Percentiles rank a stretch among this genome's conserved stretches.
These are phyloP conservation scores for Tenebrosternarchus preto DNA, from an alignment of 2,113 vertebrate genomes.

Conservation along the genomic window DNA sequence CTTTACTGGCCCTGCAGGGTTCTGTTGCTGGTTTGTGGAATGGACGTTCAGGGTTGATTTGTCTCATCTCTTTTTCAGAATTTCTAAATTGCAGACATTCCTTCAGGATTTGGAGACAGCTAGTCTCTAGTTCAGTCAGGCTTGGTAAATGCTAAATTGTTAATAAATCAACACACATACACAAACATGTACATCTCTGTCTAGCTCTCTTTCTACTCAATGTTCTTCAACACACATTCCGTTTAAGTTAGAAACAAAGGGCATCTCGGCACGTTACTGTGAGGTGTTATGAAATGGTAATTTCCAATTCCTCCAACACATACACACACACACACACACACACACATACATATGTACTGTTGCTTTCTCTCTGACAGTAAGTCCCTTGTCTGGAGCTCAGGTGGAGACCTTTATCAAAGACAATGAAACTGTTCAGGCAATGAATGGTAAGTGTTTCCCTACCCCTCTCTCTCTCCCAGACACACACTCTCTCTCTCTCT, in stretches of 20 bases:
- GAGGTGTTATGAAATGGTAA: background rate
- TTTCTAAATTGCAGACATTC: background rate
- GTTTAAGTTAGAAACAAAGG: background rate
- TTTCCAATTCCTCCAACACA: background rate
- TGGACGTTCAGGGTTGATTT: background rate
- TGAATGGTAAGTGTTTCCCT: slow-evolving; percentile 23
- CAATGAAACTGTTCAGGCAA: slow-evolving; percentile 45
- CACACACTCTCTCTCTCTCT: no score
- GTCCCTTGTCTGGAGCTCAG: slow-evolving; percentile 29
- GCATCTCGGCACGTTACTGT: background rate
- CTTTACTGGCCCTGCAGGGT: background rate
- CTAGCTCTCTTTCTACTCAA: background rate
- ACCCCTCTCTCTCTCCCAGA: background rate
- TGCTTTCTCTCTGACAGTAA: slow-evolving; percentile 1
- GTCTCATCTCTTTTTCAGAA: background rate
- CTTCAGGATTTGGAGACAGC: background rate
- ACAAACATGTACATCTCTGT: background rate
- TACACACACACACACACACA: slow-evolving; percentile 19
- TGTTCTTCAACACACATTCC: background rate
- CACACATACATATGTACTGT: slow-evolving; percentile 9
- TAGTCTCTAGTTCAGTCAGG: slow-evolving; percentile 9
- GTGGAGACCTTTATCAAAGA: slow-evolving; percentile 44
- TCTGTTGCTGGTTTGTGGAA: background rate
- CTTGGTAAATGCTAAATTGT: background rate
- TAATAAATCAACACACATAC: background rate